Evolutionary conservation across 2,797 vertebrate genomes (phyloP), one percentile per base, ranked within the genome.

Genomic region (Pterois miles): DNA sequence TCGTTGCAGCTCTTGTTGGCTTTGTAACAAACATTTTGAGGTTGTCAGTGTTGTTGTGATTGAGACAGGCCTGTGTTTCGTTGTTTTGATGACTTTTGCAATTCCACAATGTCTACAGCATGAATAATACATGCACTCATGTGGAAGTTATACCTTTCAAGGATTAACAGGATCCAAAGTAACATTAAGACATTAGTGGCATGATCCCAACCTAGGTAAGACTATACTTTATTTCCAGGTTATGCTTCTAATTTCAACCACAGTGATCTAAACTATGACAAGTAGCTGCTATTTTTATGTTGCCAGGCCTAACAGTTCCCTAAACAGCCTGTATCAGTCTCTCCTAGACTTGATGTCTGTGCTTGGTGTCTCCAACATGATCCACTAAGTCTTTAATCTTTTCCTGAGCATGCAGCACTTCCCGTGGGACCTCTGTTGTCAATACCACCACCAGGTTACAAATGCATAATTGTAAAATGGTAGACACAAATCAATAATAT

Each of bases 301-400:
- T 60, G 64, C 65, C 56, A 38, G 22, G 62, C 34, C 40, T 57
- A 27, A 34, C 34, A 16, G 27, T 68, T 58, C 63, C 67, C 23
- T 48, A 23, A 74, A 23, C 29, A 73, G 63, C 53, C 33, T 20
- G 16, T 43, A 62, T 79, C 76, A 78, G 66, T 64, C 56, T 62
- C 62, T 29, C 36, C 5, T 71, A 13, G 48, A 72, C 58, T 57
- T 63, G 40, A 71, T 74, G 56, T 83, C 52, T 43, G 54, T 72
- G 58, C 34, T 58, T 18, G 52, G 29, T 67, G 64, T 79, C 34
- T 74, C 36, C 54, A 71, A 25, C 27, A 9, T 74, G 68, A 88
- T 75, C 74, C 60, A 64, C 75, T 76, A 75, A 82, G 86, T 82
- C 78, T 65, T 82, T 85, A 83, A 88, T 84, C 77, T 77, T 76